Base-by-base conservation (phyloP, 2,888 invertebrate species). In the Iphiclides podalirius region DNA sequence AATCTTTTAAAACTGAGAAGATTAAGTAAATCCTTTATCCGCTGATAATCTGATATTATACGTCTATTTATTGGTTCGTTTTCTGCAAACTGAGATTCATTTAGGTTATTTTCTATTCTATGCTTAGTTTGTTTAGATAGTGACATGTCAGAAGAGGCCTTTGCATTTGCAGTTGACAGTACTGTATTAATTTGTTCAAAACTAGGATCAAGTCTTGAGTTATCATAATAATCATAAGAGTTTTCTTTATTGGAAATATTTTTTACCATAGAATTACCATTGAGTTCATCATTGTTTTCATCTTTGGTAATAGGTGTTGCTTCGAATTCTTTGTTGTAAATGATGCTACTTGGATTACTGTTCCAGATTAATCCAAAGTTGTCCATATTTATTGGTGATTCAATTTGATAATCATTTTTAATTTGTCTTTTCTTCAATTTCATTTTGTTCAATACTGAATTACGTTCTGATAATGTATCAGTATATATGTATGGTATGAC, bases 291-390 rank as follows among this genome's bases (percentile, higher is more conserved):
- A 15, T 28, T 34, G 7, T 35, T 26, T 8, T 26, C 4, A 26
- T 26, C 8, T 6, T 26, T n/a, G n/a, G n/a, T n/a, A n/a, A n/a
- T n/a, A n/a, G n/a, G n/a, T n/a, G n/a, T n/a, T n/a, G n/a, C n/a
- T n/a, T n/a, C n/a, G n/a, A n/a, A n/a, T n/a, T n/a, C n/a, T n/a
- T n/a, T n/a, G n/a, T n/a, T n/a, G n/a, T n/a, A n/a, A n/a, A n/a
- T n/a, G n/a, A n/a, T n/a, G n/a, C n/a, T n/a, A n/a, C n/a, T 26
- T 2, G 11, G n/a, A 31, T 11, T 4, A 31, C 75, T 64, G 52
- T 63, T 53, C 76, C 75, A 75, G 49, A 72, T 73, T 0, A 60
- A 54, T 1, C 67, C 75, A 9, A 68, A 66, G 0, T 63, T 57
- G 38, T 75, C 70, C 1, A 72, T 55, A 35, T 66, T 65, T 15